These are phyloP conservation scores for Enoplosus armatus DNA, from an alignment of 2,797 vertebrate genomes.

Conservation along the genomic window DNA sequence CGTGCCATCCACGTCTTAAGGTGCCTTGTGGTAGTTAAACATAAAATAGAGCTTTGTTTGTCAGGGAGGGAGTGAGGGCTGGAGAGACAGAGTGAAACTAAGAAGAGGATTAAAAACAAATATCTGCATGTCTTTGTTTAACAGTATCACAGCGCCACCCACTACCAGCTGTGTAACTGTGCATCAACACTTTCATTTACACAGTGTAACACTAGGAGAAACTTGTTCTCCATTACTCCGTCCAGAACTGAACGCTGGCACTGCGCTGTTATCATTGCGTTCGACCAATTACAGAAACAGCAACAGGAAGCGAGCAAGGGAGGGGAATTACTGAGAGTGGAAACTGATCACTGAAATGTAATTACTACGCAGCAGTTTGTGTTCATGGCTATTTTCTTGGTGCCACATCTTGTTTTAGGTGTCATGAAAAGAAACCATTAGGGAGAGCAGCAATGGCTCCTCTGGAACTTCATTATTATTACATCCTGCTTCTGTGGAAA, in stretches of 20 bases:
- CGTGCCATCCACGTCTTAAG: constrained; percentile 25
- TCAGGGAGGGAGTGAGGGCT: background rate
- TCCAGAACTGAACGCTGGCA: background rate
- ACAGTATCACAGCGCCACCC: background rate
- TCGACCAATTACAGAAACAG: constrained; percentile 29
- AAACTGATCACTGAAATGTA: constrained; percentile 23
- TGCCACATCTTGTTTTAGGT: constrained; percentile 11
- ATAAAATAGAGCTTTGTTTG: constrained; percentile 28
- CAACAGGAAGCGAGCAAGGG: constrained; percentile 29
- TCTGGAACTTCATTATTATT: constrained; percentile 5
- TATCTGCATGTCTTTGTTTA: constrained; percentile 8
- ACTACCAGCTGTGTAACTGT: background rate
- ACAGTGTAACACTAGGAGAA: constrained; percentile 7
- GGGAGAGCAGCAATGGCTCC: background rate
- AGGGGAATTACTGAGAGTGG: constrained; percentile 19
- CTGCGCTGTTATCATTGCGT: constrained; percentile 2
- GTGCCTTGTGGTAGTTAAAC: constrained; percentile 6
- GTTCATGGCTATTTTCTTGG: constrained; percentile 7
- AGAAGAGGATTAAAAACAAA: constrained; percentile 14
- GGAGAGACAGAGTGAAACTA: background rate
- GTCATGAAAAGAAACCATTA: constrained; percentile 29
- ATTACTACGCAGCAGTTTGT: constrained; percentile 29
- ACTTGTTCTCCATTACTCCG: constrained; percentile 20
- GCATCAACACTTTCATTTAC: constrained; percentile 17
- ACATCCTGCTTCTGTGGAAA: background rate